Evolutionary conservation across 2,888 invertebrate species (phyloP), one percentile per base, ranked within the genome.

Genomic region (Patella ulyssiponensis): DNA sequence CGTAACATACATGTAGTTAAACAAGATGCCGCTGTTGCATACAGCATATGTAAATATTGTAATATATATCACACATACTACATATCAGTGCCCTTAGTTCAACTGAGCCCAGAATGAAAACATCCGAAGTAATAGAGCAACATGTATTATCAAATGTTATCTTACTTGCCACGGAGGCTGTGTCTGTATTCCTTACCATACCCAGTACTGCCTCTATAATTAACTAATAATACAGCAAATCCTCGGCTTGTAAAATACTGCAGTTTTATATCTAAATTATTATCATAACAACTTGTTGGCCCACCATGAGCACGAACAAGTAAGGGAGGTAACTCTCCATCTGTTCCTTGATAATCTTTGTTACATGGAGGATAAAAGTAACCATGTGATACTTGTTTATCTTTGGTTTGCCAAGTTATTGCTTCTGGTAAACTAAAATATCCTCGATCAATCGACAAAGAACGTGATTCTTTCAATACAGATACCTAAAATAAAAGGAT

Each of bases 151-250:
- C 20, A 71, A 17, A 72, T 15, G 9, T 20, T 51, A 12, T 82
- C 86, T 81, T 75, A 91, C 91, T 87, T 86, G 71, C 77, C 76
- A 15, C 86, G 82, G n/a, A 89, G 88, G 80, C 85, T 83, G 73
- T 91, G 85, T 52, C 92, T 83, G 85, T 92, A 92, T 9, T 84
- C 80, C 20, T 89, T 87, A 27, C 92, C 92, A 82, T 89, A 91
- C 9, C 92, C 92, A 27, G 91, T 91, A 70, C 92, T 92, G 33
- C 92, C 93, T 20, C 93, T 84, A 83, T 93, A 92, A 84, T 92
- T 91, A 11, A 92, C 91, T 86, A 92, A 91, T 56, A 92, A 87
- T 1, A 92, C 88, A 20, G 92, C 92, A 83, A 92, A 90, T n/a
- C 92, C 92, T n/a, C 91, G 86, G 33, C 86, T 88, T 5, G 91